Conservation (phyloP, 2,797 vertebrate species). For the Nannoperca australis region DNA sequence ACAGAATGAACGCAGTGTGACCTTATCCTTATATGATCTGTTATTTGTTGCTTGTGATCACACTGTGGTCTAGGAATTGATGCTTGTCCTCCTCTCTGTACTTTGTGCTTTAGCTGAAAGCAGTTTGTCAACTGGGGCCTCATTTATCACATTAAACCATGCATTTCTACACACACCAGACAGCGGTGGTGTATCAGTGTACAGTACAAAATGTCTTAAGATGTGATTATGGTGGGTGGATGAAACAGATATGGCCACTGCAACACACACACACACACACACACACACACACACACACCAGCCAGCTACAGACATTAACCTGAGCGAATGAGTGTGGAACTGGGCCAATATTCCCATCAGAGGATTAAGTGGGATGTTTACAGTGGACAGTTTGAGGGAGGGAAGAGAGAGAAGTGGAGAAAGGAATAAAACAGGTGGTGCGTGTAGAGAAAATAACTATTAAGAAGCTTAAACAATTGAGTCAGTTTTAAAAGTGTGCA, state of each 20-base stretch:
- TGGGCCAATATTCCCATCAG: slow-evolving; percentile 69
- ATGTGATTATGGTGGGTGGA: slow-evolving; percentile 34
- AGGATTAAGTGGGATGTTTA: slow-evolving; percentile 61
- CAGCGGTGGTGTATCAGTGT: background rate
- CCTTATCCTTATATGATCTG: background rate
- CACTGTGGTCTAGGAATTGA: background rate
- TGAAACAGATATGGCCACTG: slow-evolving; percentile 22
- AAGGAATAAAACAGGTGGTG: background rate
- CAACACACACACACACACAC: background rate
- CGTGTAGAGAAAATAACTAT: background rate
- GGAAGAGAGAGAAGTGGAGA: slow-evolving; percentile 7
- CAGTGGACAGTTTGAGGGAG: slow-evolving; percentile 46
- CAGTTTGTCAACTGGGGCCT: background rate
- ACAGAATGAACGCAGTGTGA: background rate
- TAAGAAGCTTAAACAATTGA: slow-evolving; percentile 1
- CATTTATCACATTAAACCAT: background rate
- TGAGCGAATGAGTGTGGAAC: slow-evolving; percentile 48
- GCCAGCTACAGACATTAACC: slow-evolving; percentile 36
- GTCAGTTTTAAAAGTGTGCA: background rate
- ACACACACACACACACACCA: slow-evolving; percentile 18
- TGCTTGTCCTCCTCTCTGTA: background rate
- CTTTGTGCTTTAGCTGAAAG: background rate
- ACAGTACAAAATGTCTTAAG: slow-evolving; percentile 16
- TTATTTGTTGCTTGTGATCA: background rate
- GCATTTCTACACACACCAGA: background rate